These are phyloP conservation scores for Camponotus pennsylvanicus DNA, from an alignment of 1,140 invertebrate species.

Conservation along the genomic window DNA sequence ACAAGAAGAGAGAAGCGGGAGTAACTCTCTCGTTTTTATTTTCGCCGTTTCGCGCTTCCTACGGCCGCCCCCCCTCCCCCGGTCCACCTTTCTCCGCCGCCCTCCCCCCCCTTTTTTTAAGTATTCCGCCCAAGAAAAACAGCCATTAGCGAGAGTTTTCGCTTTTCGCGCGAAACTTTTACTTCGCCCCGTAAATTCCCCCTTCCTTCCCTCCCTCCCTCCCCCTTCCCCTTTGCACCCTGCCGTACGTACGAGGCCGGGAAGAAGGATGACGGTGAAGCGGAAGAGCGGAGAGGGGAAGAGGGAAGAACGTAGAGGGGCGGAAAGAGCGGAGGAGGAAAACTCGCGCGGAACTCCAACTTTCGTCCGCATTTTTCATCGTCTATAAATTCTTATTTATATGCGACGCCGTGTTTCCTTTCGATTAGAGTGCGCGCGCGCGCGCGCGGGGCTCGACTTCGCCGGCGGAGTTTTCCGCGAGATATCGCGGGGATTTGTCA, in stretches of 20 bases:
- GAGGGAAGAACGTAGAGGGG: not conserved
- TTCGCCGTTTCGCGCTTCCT: constrained; percentile 69
- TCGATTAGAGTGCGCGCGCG: constrained; percentile 78
- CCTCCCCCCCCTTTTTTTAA: constrained; percentile 79
- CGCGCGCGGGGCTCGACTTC: constrained; percentile 55
- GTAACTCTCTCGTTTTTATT: constrained; percentile 84
- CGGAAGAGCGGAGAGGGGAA: constrained; percentile 42
- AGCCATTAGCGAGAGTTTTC: constrained; percentile 86
- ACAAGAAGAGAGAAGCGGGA: constrained; percentile 38
- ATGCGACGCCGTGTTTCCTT: constrained; percentile 83
- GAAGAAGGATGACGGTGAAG: constrained; percentile 65
- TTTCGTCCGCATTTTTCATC: constrained; percentile 84
- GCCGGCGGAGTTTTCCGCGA: constrained; percentile 72
- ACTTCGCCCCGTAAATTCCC: constrained; percentile 82
- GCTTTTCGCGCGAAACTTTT: constrained; percentile 85
- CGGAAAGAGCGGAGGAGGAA: constrained; percentile 64
- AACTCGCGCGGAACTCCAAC: constrained; percentile 82
- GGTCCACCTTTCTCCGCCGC: not conserved
- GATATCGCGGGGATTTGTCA: constrained; percentile 76
- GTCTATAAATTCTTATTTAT: constrained; percentile 86
- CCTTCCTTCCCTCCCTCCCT: constrained; percentile 16
- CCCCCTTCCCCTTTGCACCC: not conserved
- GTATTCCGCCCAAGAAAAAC: constrained; percentile 85
- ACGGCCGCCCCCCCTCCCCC: constrained; percentile 28
- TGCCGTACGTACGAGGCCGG: constrained; percentile 11